A percentile compares a stretch with the other conserved stretches of the same genome.
Evolutionary conservation across 2,113 vertebrate genomes (phyloP).

Genomic region (Psammodynastes pulverulentus): DNA sequence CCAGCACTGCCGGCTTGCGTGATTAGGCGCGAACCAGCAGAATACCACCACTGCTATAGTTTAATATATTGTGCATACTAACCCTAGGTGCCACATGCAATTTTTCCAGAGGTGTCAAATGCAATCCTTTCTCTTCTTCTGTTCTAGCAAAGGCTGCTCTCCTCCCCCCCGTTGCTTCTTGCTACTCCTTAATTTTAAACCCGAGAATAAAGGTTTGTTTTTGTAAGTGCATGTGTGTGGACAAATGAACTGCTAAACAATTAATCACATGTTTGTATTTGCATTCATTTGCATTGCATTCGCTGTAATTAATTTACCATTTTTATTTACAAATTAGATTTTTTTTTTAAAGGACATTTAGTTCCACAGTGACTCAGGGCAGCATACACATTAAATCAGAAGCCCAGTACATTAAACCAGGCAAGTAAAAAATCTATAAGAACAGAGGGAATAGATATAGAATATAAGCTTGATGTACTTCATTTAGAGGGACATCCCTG

Average conservation of each 20-base stretch:
- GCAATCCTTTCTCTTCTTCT: neutral
- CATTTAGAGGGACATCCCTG: neutral
- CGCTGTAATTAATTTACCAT: neutral
- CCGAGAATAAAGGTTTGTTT: neutral
- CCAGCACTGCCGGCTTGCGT: too few species aligned
- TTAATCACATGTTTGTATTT: neutral
- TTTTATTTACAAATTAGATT: neutral
- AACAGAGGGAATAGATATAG: neutral
- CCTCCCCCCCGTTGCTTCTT: neutral
- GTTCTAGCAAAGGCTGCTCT: neutral
- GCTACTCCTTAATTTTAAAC: neutral
- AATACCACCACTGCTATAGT: too few species aligned
- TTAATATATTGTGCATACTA: neutral
- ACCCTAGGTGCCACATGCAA: neutral
- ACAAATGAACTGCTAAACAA: neutral
- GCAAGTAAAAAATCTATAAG: neutral
- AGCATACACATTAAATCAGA: neutral
- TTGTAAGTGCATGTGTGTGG: neutral
- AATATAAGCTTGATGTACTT: neutral
- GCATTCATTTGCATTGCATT: neutral
- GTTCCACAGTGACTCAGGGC: neutral
- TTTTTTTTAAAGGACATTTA: neutral
- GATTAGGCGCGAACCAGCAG: too few species aligned
- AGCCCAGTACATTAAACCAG: neutral
- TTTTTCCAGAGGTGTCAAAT: neutral